Percentiles rank a stretch among this genome's conserved stretches.
Evolutionary conservation across 2,113 vertebrate genomes (phyloP).

Genomic region (Actinemys pallida): DNA sequence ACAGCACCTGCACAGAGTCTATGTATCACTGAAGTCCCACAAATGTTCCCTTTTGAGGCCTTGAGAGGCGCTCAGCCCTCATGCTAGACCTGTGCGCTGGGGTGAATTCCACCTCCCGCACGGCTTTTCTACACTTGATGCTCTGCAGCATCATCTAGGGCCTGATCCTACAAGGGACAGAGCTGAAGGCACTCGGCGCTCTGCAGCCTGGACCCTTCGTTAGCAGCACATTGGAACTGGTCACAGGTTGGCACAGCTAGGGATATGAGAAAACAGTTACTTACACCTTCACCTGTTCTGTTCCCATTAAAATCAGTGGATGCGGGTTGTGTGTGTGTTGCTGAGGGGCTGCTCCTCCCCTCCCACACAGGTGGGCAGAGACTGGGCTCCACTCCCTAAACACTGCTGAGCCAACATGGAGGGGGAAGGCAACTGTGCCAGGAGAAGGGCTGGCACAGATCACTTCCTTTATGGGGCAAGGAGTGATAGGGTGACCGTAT

Average conservation of each 20-base stretch:
- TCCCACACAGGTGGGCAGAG: background rate
- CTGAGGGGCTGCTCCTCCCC: background rate
- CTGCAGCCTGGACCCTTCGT: accelerated
- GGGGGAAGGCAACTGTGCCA: background rate
- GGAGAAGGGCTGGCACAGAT: background rate
- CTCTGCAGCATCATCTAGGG: background rate
- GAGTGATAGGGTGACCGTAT: too few relatives aligned
- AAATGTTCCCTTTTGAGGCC: background rate
- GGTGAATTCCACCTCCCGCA: background rate
- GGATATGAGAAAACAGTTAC: accelerated
- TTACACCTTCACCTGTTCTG: background rate
- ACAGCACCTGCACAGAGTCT: background rate
- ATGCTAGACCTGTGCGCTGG: accelerated
- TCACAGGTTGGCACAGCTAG: accelerated
- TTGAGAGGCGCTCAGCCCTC: background rate
- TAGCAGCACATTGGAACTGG: background rate
- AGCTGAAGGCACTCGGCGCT: background rate
- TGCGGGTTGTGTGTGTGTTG: background rate
- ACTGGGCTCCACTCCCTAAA: background rate
- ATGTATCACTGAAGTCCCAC: background rate
- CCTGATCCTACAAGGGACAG: accelerated
- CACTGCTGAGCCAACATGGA: background rate
- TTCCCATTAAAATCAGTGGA: background rate
- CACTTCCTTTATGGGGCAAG: background rate
- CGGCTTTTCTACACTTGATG: background rate